Percentiles rank a stretch among this genome's conserved stretches.
Evolutionary conservation across 2,113 vertebrate genomes (phyloP).

Genomic region (Lonchura striata): DNA sequence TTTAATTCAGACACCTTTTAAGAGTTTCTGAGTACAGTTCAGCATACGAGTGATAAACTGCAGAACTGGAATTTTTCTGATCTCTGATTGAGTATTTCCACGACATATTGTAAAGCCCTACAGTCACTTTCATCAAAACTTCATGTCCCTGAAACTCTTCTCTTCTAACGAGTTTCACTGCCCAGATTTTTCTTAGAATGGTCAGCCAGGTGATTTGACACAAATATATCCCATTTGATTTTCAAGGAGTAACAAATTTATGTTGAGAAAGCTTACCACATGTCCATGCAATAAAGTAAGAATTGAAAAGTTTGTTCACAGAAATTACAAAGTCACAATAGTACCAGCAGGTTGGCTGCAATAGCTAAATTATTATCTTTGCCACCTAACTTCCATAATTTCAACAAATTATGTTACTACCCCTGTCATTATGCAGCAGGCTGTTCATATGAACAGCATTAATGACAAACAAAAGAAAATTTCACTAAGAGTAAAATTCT

Average conservation of each 20-base stretch:
- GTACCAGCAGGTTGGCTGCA: neutral
- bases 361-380: neutral
- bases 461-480: neutral
- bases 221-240: neutral
- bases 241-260: neutral
- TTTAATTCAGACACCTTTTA: neutral
- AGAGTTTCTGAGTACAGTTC: neutral
- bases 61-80: neutral
- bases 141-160: neutral
- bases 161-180: neutral
- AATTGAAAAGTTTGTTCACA: neutral
- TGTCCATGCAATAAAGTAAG: neutral
- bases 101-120: neutral
- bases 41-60: neutral
- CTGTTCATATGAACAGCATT: neutral
- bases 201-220: neutral
- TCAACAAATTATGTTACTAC: neutral
- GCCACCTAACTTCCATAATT: neutral
- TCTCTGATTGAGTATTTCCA: neutral
- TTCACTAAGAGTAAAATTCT: neutral
- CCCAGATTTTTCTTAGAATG: neutral
- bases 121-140: neutral
- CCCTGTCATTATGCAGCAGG: neutral
- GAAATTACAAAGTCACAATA: neutral
- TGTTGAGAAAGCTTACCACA: neutral